Percentiles rank a stretch among this genome's conserved stretches.
phyloP scores from a whole-genome alignment of 2,888 invertebrate species.

The Spilosoma lubricipeda region DNA sequence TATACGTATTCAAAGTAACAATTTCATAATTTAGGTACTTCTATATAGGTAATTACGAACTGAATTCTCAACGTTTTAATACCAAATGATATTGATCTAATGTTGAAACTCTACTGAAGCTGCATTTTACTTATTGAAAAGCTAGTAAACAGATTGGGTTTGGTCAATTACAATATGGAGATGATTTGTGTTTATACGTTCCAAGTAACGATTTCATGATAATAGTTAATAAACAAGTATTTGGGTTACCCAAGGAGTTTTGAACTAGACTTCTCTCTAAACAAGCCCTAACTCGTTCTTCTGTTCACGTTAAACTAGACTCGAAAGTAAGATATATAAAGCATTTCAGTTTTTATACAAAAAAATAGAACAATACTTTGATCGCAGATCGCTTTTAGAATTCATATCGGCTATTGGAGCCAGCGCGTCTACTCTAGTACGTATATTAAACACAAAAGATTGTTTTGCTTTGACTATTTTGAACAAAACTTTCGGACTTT shows the following conservation, averaged over 20 bases:
- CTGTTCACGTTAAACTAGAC: not conserved
- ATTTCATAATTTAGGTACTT: too few species aligned
- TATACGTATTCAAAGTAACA: too few species aligned
- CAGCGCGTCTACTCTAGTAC: constrained; percentile 19
- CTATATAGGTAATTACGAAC: too few species aligned
- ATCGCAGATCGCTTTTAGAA: constrained; percentile 8
- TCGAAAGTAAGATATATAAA: not conserved
- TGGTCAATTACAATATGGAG: not conserved
- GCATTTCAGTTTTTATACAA: not conserved
- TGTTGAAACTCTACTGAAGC: not conserved
- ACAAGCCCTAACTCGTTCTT: not conserved
- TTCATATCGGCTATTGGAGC: constrained; percentile 23
- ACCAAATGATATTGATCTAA: not conserved
- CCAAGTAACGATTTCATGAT: not conserved
- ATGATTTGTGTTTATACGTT: too few species aligned
- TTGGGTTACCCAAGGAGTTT: not conserved
- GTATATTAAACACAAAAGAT: constrained; percentile 51
- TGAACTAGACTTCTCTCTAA: not conserved
- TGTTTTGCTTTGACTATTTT: constrained; percentile 60
- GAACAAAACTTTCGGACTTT: constrained; percentile 59
- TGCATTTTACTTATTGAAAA: not conserved
- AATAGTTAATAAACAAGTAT: not conserved
- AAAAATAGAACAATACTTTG: constrained; percentile 2
- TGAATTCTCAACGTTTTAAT: not conserved
- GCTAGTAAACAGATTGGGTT: not conserved